Conservation (phyloP, 2,888 invertebrate genomes). For the Drosophila paramelanica region DNA sequence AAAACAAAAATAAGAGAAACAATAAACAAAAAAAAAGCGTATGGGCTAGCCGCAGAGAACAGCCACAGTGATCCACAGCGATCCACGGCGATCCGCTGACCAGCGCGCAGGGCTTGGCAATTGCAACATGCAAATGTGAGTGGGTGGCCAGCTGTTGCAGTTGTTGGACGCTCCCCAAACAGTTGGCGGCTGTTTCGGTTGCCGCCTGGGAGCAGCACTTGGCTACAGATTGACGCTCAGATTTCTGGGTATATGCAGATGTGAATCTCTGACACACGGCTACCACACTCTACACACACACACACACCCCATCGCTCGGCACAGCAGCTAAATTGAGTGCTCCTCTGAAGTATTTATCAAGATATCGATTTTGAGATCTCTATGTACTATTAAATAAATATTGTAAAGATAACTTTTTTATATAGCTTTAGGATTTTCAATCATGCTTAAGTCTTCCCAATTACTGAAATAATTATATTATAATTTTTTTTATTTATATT, state of each 20-base stretch:
- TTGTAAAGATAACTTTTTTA: no score
- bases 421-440: no score
- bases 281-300: slow-evolving; percentile 32
- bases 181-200: slow-evolving; percentile 17
- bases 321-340: slow-evolving; percentile 11
- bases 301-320: not conserved
- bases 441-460: no score
- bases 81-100: slow-evolving; percentile 45
- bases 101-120: slow-evolving; percentile 59
- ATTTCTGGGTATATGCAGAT: slow-evolving; percentile 55
- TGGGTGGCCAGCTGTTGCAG: slow-evolving; percentile 65
- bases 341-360: not conserved
- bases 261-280: slow-evolving; percentile 45
- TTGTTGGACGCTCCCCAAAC: slow-evolving; percentile 57
- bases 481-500: no score
- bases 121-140: slow-evolving; percentile 77
- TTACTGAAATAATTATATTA: no score
- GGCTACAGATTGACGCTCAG: slow-evolving; percentile 47
- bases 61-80: slow-evolving; percentile 5
- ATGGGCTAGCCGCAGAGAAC: slow-evolving; percentile 53
- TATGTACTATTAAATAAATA: no score
- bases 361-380: no score
- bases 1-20: slow-evolving; percentile 19
- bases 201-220: slow-evolving; percentile 49
- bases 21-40: slow-evolving; percentile 12